These are phyloP conservation scores for Heteromurus nitidus DNA, from an alignment of 2,888 invertebrate genomes.

Conservation along the genomic window DNA sequence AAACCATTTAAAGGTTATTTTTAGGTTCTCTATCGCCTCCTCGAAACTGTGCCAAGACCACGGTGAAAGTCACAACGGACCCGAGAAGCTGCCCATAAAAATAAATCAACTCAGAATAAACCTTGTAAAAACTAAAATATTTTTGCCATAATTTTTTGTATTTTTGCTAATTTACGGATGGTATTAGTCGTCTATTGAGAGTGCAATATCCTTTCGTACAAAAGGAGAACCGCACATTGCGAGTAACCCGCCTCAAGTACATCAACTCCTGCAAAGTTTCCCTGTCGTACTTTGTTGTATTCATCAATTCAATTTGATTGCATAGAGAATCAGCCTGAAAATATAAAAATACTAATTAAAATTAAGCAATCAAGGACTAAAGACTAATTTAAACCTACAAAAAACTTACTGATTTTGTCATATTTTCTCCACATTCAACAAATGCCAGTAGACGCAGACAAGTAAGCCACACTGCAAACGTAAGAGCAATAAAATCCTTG, in stretches of 20 bases:
- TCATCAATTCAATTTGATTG: neutral
- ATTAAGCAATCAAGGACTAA: neutral
- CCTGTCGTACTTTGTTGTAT: neutral
- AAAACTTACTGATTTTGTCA: neutral
- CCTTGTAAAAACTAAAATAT: neutral
- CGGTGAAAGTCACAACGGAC: constrained; percentile 5
- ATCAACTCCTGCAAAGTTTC: neutral
- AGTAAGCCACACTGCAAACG: neutral
- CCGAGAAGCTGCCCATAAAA: constrained; percentile 6
- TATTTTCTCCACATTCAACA: constrained; percentile 34
- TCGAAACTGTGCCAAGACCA: constrained; percentile 26
- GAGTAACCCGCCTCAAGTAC: neutral
- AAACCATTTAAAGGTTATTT: too few relatives aligned
- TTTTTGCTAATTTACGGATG: constrained; percentile 17
- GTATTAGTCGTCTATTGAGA: constrained; percentile 18
- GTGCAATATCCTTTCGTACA: constrained; percentile 11
- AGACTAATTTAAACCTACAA: neutral
- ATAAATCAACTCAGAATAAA: neutral
- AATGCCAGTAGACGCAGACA: constrained; percentile 15
- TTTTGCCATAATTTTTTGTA: neutral
- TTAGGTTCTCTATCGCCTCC: too few relatives aligned
- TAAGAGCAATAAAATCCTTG: constrained; percentile 14
- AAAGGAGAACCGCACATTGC: constrained; percentile 6
- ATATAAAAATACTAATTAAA: too few relatives aligned
- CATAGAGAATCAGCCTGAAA: constrained; percentile 13